Evolutionary conservation across 2,113 vertebrate genomes (phyloP), one percentile per base, ranked within the genome.

Genomic region (Dromaius novaehollandiae): DNA sequence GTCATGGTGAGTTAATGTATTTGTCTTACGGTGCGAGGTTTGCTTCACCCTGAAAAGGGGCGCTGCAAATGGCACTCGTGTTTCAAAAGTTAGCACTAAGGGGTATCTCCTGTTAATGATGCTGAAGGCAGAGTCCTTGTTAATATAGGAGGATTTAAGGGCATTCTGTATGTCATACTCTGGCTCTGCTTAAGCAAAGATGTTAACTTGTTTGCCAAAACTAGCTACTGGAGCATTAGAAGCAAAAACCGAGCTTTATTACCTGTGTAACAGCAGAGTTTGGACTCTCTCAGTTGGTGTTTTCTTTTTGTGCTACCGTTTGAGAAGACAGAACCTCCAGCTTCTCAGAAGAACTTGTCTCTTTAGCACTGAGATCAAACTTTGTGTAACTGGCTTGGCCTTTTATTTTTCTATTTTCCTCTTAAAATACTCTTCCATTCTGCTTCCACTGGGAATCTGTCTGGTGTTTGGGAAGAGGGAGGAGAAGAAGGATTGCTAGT

Each of bases 1-100:
- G 98, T 99, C 78, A 99, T 99, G 99, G 99, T 99, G 97, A 98
- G 98, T 58, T 21, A 1, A 9, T 12, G 19, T 4, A 1, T 13
- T 3, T 28, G 20, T 40, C 30, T 18, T 11, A 1, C 0, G 8
- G 55, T 25, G 1, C 13, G 15, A 74, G 3, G 5, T 76, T 15
- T 74, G 36, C 66, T 69, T n/a, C 53, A 6, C 9, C 26, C 32
- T 64, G 2, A 7, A 17, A 11, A 6, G 58, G 5, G 25, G 38
- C n/a, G 64, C 90, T 84, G 83, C 42, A 11, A 1, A 11, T 3
- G 8, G 20, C 7, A 0, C 25, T 63, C 42, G 4, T 4, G 0
- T 38, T 56, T 50, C 48, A 56, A 34, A 17, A 60, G 28, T 38
- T 38, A 38, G 38, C 38, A 6, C 21, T 20, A 13, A 21, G 7